phyloP scores from a whole-genome alignment of 2,888 invertebrate genomes.

The Oscheius sp. region DNA sequence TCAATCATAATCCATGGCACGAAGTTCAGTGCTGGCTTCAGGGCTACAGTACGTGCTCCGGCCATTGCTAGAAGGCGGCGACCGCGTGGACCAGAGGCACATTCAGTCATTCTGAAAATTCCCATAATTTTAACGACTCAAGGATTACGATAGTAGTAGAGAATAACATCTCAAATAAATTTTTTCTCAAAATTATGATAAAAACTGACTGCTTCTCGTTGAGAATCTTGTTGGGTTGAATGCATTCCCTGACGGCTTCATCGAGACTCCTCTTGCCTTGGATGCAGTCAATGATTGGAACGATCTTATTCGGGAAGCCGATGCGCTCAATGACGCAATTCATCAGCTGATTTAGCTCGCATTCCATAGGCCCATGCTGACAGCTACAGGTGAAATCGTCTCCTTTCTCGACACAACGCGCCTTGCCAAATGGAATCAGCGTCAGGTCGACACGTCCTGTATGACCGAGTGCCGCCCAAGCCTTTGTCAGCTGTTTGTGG shows the following conservation, averaged over 20 bases:
- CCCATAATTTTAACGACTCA: not conserved
- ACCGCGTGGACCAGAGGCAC: constrained; percentile 59
- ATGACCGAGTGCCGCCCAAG: constrained; percentile 56
- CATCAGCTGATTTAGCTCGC: constrained; percentile 68
- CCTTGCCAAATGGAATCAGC: constrained; percentile 68
- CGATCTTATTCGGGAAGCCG: constrained; percentile 54
- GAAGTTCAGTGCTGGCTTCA: constrained; percentile 60
- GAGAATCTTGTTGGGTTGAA: constrained; percentile 31
- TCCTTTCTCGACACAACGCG: constrained; percentile 56
- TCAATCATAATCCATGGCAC: constrained; percentile 69
- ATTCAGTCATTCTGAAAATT: constrained; percentile 56
- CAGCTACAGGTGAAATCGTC: constrained; percentile 63
- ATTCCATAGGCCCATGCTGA: constrained; percentile 68
- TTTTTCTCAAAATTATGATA: too few relatives aligned
- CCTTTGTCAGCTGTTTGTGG: constrained; percentile 57
- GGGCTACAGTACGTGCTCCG: constrained; percentile 52
- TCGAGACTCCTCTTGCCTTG: constrained; percentile 45
- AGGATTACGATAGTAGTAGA: not conserved
- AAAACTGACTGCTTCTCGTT: constrained; percentile 23
- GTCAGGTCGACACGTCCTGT: constrained; percentile 58
- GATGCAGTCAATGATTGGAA: constrained; percentile 60
- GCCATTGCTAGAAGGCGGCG: constrained; percentile 63
- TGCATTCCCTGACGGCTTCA: constrained; percentile 55
- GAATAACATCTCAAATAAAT: too few relatives aligned
- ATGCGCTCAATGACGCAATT: constrained; percentile 67